Evolutionary conservation across 2,888 invertebrate species (phyloP).

Genomic region (Brachyopa scutellaris): DNA sequence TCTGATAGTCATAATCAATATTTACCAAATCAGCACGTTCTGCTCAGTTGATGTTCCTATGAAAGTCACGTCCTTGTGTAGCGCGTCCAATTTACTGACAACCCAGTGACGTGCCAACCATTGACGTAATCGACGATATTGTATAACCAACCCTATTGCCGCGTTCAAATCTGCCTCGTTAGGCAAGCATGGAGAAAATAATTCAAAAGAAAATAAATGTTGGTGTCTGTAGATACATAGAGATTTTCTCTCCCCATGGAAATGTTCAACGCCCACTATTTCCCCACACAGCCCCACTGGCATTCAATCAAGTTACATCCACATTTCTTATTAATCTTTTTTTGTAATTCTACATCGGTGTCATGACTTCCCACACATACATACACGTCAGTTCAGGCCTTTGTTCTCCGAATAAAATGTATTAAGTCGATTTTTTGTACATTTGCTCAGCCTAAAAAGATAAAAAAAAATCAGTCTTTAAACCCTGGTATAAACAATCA

Average conservation of each 20-base stretch:
- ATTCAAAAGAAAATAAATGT: not conserved
- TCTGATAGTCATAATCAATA: not conserved
- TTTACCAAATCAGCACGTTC: conserved; percentile 1
- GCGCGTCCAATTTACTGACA: not conserved
- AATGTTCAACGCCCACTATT: conserved; percentile 8
- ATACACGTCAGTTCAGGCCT: not conserved
- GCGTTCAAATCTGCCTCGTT: not conserved
- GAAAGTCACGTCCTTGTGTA: conserved; percentile 18
- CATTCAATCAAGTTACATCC: conserved; percentile 13
- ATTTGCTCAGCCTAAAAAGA: conserved; percentile 1
- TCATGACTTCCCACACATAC: conserved; percentile 4
- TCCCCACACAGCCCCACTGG: too few species aligned
- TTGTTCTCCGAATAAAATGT: not conserved
- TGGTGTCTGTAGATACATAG: not conserved
- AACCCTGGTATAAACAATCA: conserved; percentile 34
- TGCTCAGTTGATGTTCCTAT: not conserved
- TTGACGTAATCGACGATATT: conserved; percentile 17
- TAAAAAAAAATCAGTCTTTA: too few species aligned
- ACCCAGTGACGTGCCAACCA: conserved; percentile 15
- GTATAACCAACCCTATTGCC: conserved; percentile 1
- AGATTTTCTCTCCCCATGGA: not conserved
- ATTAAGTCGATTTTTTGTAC: not conserved
- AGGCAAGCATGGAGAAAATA: not conserved
- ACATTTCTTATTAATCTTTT: conserved; percentile 8
- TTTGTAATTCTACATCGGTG: not conserved